These are phyloP conservation scores for Anas platyrhynchos DNA, from an alignment of 2,113 vertebrate genomes.

Conservation along the genomic window DNA sequence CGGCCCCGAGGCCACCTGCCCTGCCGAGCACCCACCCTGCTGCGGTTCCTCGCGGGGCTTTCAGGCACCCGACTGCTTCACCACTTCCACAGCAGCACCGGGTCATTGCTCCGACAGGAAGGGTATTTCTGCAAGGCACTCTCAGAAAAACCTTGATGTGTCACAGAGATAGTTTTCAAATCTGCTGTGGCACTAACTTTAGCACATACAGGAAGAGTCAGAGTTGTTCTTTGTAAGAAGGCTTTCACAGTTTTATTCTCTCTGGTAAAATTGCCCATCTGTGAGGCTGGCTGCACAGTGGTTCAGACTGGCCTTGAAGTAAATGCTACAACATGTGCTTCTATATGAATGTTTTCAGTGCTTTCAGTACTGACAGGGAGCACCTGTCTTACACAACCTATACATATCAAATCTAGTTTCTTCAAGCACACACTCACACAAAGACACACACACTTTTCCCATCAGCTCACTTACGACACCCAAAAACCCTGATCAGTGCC, in stretches of 20 bases:
- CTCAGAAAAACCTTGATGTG: accelerated
- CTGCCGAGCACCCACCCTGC: background rate
- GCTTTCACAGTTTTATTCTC: background rate
- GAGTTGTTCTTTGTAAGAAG: background rate
- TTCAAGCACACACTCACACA: background rate
- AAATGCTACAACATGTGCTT: background rate
- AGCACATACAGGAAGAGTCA: background rate
- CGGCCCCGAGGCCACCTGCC: background rate
- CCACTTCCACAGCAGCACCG: accelerated
- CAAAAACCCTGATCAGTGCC: background rate
- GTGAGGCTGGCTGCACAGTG: background rate
- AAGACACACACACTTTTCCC: background rate
- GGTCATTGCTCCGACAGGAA: background rate
- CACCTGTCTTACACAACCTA: accelerated
- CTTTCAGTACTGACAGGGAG: background rate
- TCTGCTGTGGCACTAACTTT: background rate
- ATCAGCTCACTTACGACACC: background rate
- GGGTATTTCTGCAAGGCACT: background rate
- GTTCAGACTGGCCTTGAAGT: background rate
- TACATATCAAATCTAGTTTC: too few species aligned
- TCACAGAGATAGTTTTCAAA: too few species aligned
- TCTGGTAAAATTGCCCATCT: background rate
- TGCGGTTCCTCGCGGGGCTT: background rate
- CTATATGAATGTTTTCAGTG: background rate
- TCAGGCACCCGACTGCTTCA: background rate